Percentiles rank a stretch among this genome's conserved stretches.
Conservation (phyloP, 2,797 vertebrate genomes). For the Notolepis coatsorum region DNA sequence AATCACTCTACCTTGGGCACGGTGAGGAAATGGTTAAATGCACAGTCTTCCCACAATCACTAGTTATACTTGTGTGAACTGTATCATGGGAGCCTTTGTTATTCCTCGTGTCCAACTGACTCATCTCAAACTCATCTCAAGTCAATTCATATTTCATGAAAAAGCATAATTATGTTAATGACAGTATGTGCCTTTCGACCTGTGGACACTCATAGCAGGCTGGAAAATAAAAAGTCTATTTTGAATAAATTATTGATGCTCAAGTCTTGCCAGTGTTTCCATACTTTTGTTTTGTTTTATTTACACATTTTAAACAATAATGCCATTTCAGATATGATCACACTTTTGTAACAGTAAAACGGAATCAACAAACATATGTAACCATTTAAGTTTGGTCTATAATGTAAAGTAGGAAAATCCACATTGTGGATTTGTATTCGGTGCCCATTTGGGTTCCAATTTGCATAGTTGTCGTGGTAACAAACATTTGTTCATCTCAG, state of each 20-base stretch:
- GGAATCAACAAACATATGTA: conserved; percentile 22
- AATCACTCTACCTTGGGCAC: conserved; percentile 23
- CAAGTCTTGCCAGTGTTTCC: conserved; percentile 30
- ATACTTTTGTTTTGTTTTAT: conserved; percentile 52
- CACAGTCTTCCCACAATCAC: conserved; percentile 54
- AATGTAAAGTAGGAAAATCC: not conserved
- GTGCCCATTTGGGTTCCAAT: not conserved
- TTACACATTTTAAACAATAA: conserved; percentile 40
- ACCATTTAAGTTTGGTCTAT: conserved; percentile 10
- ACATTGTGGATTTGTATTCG: not conserved
- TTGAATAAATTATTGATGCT: conserved; percentile 73
- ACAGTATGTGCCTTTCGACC: conserved; percentile 84
- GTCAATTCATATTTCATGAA: conserved; percentile 55
- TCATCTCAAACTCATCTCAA: conserved; percentile 64
- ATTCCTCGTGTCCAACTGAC: no score
- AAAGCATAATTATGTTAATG: conserved; percentile 50
- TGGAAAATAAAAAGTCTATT: conserved; percentile 81
- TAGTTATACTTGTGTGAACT: conserved; percentile 47
- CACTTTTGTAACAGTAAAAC: conserved; percentile 11
- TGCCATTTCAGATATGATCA: not conserved
- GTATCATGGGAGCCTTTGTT: conserved; percentile 49
- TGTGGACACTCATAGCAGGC: conserved; percentile 69
- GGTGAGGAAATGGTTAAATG: conserved; percentile 47
- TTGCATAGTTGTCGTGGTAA: not conserved
- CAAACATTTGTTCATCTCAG: no score